Evolutionary conservation across 1,140 invertebrate genomes (phyloP).

Genomic region (Euura lappo): DNA sequence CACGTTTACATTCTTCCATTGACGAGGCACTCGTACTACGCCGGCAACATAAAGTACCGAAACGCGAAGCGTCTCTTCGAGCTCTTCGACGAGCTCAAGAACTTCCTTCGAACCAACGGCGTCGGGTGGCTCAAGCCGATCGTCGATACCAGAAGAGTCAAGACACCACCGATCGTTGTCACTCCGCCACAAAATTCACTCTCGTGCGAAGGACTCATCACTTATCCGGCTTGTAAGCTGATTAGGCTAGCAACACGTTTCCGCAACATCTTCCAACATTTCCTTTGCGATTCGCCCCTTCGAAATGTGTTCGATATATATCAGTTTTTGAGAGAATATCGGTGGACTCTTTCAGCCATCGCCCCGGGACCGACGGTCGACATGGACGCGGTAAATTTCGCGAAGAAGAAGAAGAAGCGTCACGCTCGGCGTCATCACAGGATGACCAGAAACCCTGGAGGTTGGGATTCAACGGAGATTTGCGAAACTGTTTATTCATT

Average conservation of each 20-base stretch:
- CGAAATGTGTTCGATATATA: no score
- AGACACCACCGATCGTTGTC: conserved; percentile 38
- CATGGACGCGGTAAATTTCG: no score
- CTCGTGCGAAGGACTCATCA: conserved; percentile 40
- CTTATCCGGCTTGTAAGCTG: conserved; percentile 24
- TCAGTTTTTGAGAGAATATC: not conserved
- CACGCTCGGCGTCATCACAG: not conserved
- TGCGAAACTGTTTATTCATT: no score
- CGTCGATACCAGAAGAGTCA: conserved; percentile 45
- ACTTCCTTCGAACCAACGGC: conserved; percentile 63
- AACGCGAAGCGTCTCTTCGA: conserved; percentile 61
- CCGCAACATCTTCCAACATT: no score
- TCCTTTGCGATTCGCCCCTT: no score
- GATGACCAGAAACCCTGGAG: not conserved
- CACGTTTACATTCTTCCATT: conserved; percentile 62
- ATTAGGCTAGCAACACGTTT: no score
- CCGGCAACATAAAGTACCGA: conserved; percentile 64
- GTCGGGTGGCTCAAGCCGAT: conserved; percentile 62
- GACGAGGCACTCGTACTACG: conserved; percentile 65
- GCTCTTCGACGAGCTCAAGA: conserved; percentile 62
- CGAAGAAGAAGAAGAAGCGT: not conserved
- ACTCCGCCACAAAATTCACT: conserved; percentile 31
- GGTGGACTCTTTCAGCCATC: no score
- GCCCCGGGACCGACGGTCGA: no score
- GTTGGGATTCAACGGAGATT: no score